Percentiles rank a stretch among this genome's conserved stretches.
Evolutionary conservation across 2,888 invertebrate genomes (phyloP).

Genomic region (Palloptera scutellata): DNA sequence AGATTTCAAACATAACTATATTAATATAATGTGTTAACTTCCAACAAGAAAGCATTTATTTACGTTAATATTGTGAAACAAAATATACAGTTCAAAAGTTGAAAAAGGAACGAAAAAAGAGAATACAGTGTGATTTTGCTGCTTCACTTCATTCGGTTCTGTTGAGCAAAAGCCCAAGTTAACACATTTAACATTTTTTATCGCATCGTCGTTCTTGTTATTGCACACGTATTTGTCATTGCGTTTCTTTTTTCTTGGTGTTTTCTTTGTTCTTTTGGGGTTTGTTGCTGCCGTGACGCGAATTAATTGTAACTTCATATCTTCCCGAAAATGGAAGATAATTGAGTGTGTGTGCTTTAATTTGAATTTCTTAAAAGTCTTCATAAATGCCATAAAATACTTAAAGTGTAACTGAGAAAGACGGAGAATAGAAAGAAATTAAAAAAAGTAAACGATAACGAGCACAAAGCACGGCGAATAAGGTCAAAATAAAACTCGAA

Average conservation of each 20-base stretch:
- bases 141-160: not conserved
- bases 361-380: conserved; percentile 1
- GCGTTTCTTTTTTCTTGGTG: conserved; percentile 14
- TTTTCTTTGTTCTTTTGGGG: conserved; percentile 13
- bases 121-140: conserved; percentile 7
- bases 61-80: not conserved
- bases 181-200: not conserved
- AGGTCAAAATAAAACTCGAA: conserved; percentile 33
- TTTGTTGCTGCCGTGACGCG: conserved; percentile 19
- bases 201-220: not conserved
- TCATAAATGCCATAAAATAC: not conserved
- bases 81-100: not conserved
- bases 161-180: not conserved
- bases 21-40: not conserved
- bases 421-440: not conserved
- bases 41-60: not conserved
- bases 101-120: not conserved
- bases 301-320: conserved; percentile 18
- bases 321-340: not conserved
- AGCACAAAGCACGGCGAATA: conserved; percentile 22
- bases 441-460: not conserved
- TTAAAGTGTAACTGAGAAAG: not conserved
- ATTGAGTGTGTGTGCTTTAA: conserved; percentile 3
- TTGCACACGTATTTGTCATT: conserved; percentile 5
- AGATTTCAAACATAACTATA: too few relatives aligned